Percentiles rank a stretch among this genome's conserved stretches.
Conservation (phyloP, 2,113 vertebrate species). For the Lampris megalopsis region DNA sequence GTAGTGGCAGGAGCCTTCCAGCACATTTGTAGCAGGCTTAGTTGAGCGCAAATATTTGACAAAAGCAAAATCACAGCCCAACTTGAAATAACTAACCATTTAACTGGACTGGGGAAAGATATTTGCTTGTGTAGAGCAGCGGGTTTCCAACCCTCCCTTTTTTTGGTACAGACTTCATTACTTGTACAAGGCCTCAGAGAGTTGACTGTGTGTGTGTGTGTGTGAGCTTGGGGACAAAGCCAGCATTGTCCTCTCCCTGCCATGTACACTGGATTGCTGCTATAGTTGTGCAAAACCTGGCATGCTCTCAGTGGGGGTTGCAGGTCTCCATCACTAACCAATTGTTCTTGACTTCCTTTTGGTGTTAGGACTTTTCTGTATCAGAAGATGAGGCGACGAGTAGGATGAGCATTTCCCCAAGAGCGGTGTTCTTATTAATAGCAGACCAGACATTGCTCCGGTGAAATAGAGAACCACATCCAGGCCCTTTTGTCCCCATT, state of each 20-base stretch:
- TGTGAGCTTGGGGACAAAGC: conserved; percentile 61
- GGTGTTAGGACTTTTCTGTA: conserved; percentile 34
- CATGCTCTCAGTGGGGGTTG: conserved; percentile 47
- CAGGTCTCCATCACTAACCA: conserved; percentile 60
- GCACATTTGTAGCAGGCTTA: neutral
- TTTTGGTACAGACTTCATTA: conserved; percentile 29
- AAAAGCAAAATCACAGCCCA: neutral
- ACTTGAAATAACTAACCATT: conserved; percentile 3
- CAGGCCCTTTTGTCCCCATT: neutral
- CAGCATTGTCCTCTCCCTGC: conserved; percentile 60
- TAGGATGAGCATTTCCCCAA: conserved; percentile 4
- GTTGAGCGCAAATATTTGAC: neutral
- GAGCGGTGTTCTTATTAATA: neutral
- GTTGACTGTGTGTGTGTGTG: conserved; percentile 29
- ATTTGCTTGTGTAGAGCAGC: conserved; percentile 9
- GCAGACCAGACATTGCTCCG: neutral
- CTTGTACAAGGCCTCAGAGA: conserved; percentile 46
- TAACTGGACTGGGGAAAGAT: neutral
- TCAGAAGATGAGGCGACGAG: conserved; percentile 11
- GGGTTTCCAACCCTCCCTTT: conserved; percentile 13
- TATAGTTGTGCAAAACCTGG: conserved; percentile 62
- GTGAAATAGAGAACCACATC: conserved; percentile 3
- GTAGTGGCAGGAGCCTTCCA: neutral
- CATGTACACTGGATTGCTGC: conserved; percentile 56
- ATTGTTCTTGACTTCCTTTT: conserved; percentile 61